Percentiles rank a stretch among this genome's conserved stretches.
Conservation (phyloP, 1,140 invertebrate species). For the Ruditapes philippinarum region DNA sequence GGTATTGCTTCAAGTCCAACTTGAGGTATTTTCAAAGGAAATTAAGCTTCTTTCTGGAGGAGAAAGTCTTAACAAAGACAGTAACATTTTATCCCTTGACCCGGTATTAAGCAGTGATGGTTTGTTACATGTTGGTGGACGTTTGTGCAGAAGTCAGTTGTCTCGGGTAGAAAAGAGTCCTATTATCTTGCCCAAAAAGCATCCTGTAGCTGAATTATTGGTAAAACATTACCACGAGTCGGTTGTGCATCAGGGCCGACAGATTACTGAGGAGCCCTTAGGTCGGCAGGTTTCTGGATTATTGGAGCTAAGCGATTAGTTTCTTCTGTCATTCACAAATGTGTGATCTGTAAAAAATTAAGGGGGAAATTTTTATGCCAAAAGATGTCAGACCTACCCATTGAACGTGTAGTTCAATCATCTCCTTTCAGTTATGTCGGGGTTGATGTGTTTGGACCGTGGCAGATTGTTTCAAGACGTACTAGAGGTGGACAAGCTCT, state of each 20-base stretch:
- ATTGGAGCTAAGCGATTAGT: slow-evolving; percentile 44
- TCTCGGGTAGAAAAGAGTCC: not conserved
- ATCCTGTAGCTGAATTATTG: not conserved
- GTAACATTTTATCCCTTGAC: not conserved
- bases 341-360: slow-evolving; percentile 7
- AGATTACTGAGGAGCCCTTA: slow-evolving; percentile 56
- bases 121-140: not conserved
- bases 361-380: not conserved
- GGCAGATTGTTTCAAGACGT: not conserved
- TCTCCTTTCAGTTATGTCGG: slow-evolving; percentile 42
- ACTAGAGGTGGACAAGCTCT: slow-evolving; percentile 32
- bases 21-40: slow-evolving; percentile 11
- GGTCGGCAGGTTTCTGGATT: slow-evolving; percentile 58
- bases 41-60: not conserved
- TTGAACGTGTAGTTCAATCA: not conserved
- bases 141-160: not conserved
- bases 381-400: slow-evolving; percentile 36
- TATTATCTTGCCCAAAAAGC: not conserved
- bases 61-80: not conserved
- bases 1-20: not conserved
- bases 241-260: slow-evolving; percentile 6
- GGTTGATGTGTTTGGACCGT: slow-evolving; percentile 45
- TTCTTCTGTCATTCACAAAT: slow-evolving; percentile 26
- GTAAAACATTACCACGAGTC: not conserved
- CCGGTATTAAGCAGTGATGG: not conserved